Percentiles rank a stretch among this genome's conserved stretches.
Conservation (phyloP, 2,113 vertebrate genomes). For the Micromys minutus region DNA sequence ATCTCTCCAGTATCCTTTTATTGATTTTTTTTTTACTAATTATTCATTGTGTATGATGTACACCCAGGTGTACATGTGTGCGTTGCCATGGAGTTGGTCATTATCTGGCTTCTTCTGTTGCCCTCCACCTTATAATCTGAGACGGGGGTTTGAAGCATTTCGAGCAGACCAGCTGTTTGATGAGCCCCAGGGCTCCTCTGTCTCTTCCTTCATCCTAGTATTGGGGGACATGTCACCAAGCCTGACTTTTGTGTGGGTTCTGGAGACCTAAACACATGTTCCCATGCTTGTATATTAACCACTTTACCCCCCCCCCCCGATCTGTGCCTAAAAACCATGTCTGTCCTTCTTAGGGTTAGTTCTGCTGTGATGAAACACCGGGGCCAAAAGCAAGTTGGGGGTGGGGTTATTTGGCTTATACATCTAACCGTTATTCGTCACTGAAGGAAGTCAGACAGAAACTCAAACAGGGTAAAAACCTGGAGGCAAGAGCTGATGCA, state of each 20-base stretch:
- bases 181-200: neutral
- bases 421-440: neutral
- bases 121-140: neutral
- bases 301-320: neutral
- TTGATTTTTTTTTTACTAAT: neutral
- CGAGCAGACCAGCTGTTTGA: no score
- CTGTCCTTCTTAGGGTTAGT: neutral
- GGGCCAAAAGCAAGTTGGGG: neutral
- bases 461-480: neutral
- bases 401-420: neutral
- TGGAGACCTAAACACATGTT: neutral
- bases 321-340: no score
- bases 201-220: no score
- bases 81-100: neutral
- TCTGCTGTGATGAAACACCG: neutral
- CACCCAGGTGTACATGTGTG: neutral
- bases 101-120: neutral
- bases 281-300: neutral
- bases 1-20: neutral
- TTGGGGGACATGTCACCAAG: neutral
- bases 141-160: neutral
- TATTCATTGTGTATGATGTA: neutral
- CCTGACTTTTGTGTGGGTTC: neutral
- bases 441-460: neutral
- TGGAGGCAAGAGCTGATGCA: neutral